A percentile compares a stretch with the other conserved stretches of the same genome.
These are phyloP conservation scores for Crocidura indochinensis DNA, from an alignment of 2,797 vertebrate genomes.

Conservation along the genomic window DNA sequence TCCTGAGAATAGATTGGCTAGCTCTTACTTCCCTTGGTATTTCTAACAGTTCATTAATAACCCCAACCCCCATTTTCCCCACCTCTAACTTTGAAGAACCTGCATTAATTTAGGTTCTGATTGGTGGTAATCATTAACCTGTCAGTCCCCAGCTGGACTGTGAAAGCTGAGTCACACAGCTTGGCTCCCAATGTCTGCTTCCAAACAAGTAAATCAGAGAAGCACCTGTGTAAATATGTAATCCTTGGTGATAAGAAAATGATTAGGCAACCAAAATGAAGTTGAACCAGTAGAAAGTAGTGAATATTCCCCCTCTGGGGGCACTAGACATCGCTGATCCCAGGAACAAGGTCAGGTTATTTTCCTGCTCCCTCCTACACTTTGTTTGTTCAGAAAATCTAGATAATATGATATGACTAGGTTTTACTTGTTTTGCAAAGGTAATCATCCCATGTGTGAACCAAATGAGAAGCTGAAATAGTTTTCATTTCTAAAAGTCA, in stretches of 20 bases:
- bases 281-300: slow-evolving; percentile 41
- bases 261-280: slow-evolving; percentile 71
- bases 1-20: not conserved
- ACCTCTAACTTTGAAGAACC: slow-evolving; percentile 76
- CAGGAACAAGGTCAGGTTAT: slow-evolving; percentile 59
- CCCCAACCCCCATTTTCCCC: not conserved
- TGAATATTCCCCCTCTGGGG: not conserved
- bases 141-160: slow-evolving; percentile 79
- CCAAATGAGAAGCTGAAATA: slow-evolving; percentile 37
- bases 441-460: not conserved
- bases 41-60: slow-evolving; percentile 79
- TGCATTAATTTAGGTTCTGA: slow-evolving; percentile 74
- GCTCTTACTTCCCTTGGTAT: slow-evolving; percentile 66
- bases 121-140: slow-evolving; percentile 82
- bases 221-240: slow-evolving; percentile 84
- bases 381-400: slow-evolving; percentile 69
- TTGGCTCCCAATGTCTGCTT: slow-evolving; percentile 56
- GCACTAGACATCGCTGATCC: slow-evolving; percentile 37
- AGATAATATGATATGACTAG: slow-evolving; percentile 35
- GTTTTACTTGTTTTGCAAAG: slow-evolving; percentile 26
- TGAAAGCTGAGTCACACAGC: slow-evolving; percentile 26
- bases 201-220: slow-evolving; percentile 74
- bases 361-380: slow-evolving; percentile 37
- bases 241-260: slow-evolving; percentile 77
- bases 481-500: slow-evolving; percentile 25